Conservation (phyloP, 2,888 invertebrate genomes). For the Eulithis prunata region DNA sequence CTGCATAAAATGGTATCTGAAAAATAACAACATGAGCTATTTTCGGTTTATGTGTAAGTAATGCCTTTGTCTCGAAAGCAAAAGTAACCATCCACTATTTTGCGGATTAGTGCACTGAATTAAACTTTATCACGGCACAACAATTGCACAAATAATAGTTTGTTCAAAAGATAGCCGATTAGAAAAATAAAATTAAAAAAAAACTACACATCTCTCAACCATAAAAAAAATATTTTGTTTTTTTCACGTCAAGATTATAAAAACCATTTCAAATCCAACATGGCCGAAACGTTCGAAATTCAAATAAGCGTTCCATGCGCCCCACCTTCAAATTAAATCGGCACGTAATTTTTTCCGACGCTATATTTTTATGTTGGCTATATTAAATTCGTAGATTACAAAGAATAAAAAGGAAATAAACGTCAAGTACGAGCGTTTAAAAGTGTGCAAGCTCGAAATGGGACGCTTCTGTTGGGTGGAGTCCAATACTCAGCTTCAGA, state of each 20-base stretch:
- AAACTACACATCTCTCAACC: too few relatives aligned
- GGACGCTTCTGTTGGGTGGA: conserved; percentile 43
- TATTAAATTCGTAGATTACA: conserved; percentile 76
- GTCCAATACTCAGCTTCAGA: conserved; percentile 22
- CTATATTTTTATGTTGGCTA: conserved; percentile 68
- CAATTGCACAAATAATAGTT: too few relatives aligned
- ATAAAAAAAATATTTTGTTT: background rate
- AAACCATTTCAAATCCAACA: conserved; percentile 17
- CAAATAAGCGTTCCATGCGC: conserved; percentile 60
- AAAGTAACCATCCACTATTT: background rate
- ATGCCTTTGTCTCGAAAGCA: background rate
- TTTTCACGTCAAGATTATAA: background rate
- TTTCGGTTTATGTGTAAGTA: conserved; percentile 3
- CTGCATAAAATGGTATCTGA: conserved; percentile 22
- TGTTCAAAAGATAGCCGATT: too few relatives aligned
- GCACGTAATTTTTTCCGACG: conserved; percentile 58
- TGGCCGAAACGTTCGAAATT: conserved; percentile 56
- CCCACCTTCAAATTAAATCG: conserved; percentile 64
- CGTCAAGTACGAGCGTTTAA: conserved; percentile 69
- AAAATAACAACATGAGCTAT: conserved; percentile 17
- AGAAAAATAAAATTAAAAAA: too few relatives aligned
- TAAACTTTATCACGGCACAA: background rate
- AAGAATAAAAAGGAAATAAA: conserved; percentile 75
- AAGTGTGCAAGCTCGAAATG: conserved; percentile 63
- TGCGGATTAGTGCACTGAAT: background rate